Evolutionary conservation across 2,888 invertebrate species (phyloP).

Genomic region (Argynnis bischoffii): DNA sequence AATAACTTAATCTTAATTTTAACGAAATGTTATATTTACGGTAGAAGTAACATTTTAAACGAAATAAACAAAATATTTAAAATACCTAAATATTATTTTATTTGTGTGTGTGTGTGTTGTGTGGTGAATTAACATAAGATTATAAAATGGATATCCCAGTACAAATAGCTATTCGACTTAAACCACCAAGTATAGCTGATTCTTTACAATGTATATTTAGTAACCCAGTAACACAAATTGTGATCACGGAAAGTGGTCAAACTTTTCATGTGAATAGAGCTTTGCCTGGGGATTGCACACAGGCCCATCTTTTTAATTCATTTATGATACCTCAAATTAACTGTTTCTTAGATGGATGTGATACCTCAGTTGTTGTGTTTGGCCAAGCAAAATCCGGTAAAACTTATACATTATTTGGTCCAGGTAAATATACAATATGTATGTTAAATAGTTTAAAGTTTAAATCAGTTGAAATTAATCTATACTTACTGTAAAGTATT

Average conservation of each 20-base stretch:
- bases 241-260: conserved; percentile 83
- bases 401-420: conserved; percentile 88
- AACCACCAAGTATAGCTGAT: conserved; percentile 81
- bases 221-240: conserved; percentile 82
- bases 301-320: conserved; percentile 84
- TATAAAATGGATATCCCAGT: conserved; percentile 86
- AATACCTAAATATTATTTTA: too few species aligned
- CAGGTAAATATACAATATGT: conserved; percentile 67
- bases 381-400: conserved; percentile 87
- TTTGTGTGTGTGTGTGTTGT: not conserved
- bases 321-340: conserved; percentile 85
- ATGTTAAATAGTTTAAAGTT: not conserved
- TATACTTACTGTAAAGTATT: not conserved
- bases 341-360: conserved; percentile 87
- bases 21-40: too few species aligned
- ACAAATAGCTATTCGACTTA: conserved; percentile 87
- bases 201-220: conserved; percentile 83
- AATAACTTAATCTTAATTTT: too few species aligned
- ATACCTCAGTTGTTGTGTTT: conserved; percentile 87
- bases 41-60: too few species aligned
- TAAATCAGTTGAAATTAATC: too few species aligned
- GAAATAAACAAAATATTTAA: too few species aligned
- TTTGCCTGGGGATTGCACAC: conserved; percentile 83
- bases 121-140: not conserved
- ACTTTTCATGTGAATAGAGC: conserved; percentile 79